Conservation (phyloP, 2,888 invertebrate genomes). For the Reticulitermes lucifugus region DNA sequence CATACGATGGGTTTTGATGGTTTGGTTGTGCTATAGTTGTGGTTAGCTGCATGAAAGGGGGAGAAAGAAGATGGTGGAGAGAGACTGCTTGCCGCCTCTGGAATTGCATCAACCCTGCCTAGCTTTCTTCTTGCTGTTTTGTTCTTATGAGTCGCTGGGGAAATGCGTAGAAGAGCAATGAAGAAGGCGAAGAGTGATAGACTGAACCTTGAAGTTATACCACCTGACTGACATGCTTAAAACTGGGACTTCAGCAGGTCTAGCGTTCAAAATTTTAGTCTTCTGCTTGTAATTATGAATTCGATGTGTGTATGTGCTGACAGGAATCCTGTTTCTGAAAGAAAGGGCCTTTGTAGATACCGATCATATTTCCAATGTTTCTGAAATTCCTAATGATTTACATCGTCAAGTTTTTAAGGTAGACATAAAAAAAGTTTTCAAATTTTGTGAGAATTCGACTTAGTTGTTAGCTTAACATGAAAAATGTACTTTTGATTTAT, state of each 20-base stretch:
- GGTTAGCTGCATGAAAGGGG: not conserved
- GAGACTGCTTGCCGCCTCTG: constrained; percentile 39
- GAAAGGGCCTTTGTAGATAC: too few relatives aligned
- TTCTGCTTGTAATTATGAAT: too few relatives aligned
- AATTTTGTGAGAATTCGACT: too few relatives aligned
- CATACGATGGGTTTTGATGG: too few relatives aligned
- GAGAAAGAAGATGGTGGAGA: not conserved
- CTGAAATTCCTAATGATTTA: too few relatives aligned
- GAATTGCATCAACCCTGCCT: constrained; percentile 5
- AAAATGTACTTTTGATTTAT: too few relatives aligned
- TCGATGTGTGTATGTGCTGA: too few relatives aligned
- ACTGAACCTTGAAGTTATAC: not conserved
- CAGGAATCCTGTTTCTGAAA: too few relatives aligned
- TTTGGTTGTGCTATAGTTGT: not conserved
- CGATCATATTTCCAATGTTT: too few relatives aligned
- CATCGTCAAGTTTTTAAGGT: too few relatives aligned
- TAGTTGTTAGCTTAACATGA: too few relatives aligned
- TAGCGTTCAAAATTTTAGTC: not conserved
- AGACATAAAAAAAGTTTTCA: too few relatives aligned
- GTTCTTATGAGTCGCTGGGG: constrained; percentile 48
- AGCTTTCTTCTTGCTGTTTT: constrained; percentile 43
- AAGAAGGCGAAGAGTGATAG: constrained; percentile 22
- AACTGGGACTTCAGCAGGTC: not conserved
- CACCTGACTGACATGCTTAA: constrained; percentile 9
- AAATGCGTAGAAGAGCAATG: constrained; percentile 44